These are phyloP conservation scores for Eurypyga helias DNA, from an alignment of 2,113 vertebrate species.

Conservation along the genomic window DNA sequence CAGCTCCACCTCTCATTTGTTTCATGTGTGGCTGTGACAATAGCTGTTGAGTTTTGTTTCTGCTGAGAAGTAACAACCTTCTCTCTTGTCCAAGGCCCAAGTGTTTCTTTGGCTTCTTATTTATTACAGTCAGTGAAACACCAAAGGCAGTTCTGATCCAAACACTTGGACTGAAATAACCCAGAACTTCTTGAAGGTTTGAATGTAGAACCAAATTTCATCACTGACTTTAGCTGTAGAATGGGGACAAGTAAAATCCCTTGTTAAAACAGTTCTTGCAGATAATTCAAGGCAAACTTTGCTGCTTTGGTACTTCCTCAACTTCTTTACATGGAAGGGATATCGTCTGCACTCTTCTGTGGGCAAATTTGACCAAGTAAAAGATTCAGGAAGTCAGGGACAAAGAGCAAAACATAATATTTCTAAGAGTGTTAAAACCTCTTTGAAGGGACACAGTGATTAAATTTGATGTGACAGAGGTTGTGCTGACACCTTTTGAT, in stretches of 20 bases:
- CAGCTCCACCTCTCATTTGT: slow-evolving; percentile 8
- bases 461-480: background rate
- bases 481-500: background rate
- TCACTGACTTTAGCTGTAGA: background rate
- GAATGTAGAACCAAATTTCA: background rate
- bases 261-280: background rate
- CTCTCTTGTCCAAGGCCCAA: background rate
- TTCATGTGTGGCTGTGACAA: background rate
- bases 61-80: background rate
- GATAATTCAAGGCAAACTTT: background rate
- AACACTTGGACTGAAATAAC: background rate
- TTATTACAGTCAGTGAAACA: background rate
- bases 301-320: background rate
- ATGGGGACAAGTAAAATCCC: background rate
- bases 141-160: background rate
- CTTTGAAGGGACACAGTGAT: background rate
- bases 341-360: background rate
- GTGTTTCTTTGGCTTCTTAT: background rate
- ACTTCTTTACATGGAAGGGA: background rate
- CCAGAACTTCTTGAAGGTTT: background rate
- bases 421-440: background rate
- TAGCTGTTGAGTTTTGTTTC: background rate
- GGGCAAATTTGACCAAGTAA: background rate
- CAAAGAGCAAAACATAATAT: accelerated
- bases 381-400: background rate